A percentile compares a stretch with the other conserved stretches of the same genome.
These are phyloP conservation scores for Allolobophora icterica DNA, from an alignment of 2,888 invertebrate genomes.

Conservation along the genomic window DNA sequence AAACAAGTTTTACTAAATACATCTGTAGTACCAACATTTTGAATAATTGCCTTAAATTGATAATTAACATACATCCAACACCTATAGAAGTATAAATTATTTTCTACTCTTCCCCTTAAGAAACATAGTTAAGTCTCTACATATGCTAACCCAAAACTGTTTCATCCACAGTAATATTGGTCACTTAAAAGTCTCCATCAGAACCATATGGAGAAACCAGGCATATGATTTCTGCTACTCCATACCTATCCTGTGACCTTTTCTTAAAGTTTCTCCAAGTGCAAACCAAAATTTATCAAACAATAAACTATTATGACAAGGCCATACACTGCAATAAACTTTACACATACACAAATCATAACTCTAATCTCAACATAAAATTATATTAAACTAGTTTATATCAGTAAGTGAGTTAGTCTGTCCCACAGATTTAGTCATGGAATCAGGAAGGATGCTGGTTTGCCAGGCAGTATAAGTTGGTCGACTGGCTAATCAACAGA, in stretches of 20 bases:
- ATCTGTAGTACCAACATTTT: not conserved
- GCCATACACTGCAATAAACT: not conserved
- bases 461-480: not conserved
- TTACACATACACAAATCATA: not conserved
- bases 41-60: not conserved
- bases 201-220: not conserved
- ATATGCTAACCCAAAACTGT: not conserved
- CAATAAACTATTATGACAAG: not conserved
- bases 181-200: not conserved
- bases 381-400: not conserved
- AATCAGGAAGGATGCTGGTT: not conserved
- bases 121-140: not conserved
- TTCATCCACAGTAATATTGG: not conserved
- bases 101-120: not conserved
- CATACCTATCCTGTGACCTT: not conserved
- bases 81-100: not conserved
- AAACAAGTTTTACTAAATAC: slow-evolving; percentile 6
- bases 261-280: not conserved
- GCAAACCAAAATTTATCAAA: not conserved
- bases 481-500: not conserved
- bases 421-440: not conserved
- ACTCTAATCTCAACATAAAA: not conserved
- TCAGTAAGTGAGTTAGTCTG: not conserved
- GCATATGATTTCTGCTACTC: not conserved
- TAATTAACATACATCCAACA: not conserved